These are phyloP conservation scores for Aldrovandia affinis DNA, from an alignment of 2,797 vertebrate species.

Conservation along the genomic window DNA sequence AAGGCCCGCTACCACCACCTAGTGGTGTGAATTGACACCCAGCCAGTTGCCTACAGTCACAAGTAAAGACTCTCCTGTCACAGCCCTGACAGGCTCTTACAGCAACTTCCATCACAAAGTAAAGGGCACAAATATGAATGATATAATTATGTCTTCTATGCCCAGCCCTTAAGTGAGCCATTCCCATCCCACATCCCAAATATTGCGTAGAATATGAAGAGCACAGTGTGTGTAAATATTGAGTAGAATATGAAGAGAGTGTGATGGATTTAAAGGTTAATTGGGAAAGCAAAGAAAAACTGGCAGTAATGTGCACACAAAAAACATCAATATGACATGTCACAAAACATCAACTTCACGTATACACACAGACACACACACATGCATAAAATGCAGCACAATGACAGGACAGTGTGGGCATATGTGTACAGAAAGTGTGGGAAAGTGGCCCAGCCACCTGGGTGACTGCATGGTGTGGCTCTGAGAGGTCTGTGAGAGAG, in stretches of 20 bases:
- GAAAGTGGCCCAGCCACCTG: no score
- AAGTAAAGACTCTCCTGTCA: background rate
- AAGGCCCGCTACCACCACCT: constrained; percentile 4
- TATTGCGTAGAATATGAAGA: background rate
- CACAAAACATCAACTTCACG: constrained; percentile 40
- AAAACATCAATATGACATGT: constrained; percentile 44
- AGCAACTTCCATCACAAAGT: no score
- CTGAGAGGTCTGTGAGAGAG: constrained; percentile 33
- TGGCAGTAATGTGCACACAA: background rate
- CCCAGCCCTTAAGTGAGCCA: no score
- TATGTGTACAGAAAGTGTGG: no score
- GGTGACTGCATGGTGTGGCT: constrained; percentile 35
- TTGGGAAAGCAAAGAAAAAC: background rate
- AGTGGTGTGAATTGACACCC: background rate
- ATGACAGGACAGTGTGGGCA: no score
- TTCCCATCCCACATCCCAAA: no score
- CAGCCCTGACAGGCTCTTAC: background rate
- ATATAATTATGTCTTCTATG: no score
- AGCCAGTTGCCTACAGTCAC: background rate
- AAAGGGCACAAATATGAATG: no score
- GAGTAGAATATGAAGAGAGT: background rate
- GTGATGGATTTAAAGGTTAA: background rate
- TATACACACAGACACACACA: constrained; percentile 30
- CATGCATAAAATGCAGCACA: constrained; percentile 13
- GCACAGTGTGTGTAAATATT: background rate